Conservation (phyloP, 2,888 invertebrate genomes). For the Matsumyia berberina region DNA sequence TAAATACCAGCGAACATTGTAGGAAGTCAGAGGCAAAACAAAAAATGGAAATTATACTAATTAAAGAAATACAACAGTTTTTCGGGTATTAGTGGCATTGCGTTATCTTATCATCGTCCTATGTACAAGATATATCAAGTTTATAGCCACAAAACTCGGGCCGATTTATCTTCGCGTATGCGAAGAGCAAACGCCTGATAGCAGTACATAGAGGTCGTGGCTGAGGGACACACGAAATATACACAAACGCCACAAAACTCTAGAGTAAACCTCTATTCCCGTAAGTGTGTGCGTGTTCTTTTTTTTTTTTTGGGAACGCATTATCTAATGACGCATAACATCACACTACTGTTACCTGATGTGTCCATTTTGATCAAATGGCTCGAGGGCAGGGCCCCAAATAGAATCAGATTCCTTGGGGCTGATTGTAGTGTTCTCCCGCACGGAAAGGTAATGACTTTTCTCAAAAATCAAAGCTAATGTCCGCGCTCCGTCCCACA, state of each 20-base stretch:
- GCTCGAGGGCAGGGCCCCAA: conserved; percentile 66
- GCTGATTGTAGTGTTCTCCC: conserved; percentile 65
- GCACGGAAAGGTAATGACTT: conserved; percentile 71
- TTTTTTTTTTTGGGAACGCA: conserved; percentile 19
- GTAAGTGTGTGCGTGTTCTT: conserved; percentile 8
- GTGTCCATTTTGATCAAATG: conserved; percentile 54
- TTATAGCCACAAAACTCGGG: conserved; percentile 64
- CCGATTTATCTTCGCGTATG: conserved; percentile 60
- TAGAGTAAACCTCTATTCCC: conserved; percentile 2
- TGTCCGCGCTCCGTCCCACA: conserved; percentile 60
- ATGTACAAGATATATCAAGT: conserved; percentile 65
- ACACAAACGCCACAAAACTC: conserved; percentile 10
- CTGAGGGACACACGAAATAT: conserved; percentile 44
- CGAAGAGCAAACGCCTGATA: conserved; percentile 34
- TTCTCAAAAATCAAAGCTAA: conserved; percentile 60
- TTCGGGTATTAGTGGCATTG: conserved; percentile 49
- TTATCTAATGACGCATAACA: conserved; percentile 66
- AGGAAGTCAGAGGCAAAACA: conserved; percentile 22
- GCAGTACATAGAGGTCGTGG: conserved; percentile 49
- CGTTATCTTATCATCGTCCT: conserved; percentile 62
- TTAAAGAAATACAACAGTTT: conserved; percentile 42
- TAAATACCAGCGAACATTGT: conserved; percentile 13
- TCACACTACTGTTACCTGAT: conserved; percentile 69
- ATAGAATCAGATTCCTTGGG: conserved; percentile 67
- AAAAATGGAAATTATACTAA: conserved; percentile 22